These are phyloP conservation scores for Cheilosia impressa DNA, from an alignment of 2,888 invertebrate genomes.

Conservation along the genomic window DNA sequence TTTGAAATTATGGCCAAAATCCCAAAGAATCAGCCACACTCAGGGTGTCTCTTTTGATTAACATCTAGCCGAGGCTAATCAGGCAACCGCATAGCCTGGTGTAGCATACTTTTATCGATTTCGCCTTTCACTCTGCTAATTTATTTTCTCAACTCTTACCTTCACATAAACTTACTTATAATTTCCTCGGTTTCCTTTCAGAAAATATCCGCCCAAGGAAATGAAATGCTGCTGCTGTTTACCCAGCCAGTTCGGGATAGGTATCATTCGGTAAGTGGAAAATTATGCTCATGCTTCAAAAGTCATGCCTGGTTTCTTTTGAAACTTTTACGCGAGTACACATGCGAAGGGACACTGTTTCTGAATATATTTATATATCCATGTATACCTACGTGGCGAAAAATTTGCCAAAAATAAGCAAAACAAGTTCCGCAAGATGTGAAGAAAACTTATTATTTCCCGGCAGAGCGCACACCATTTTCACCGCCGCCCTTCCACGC, in stretches of 20 bases:
- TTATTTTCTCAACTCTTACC: no score
- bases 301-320: slow-evolving; percentile 10
- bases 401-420: not conserved
- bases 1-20: no score
- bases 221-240: not conserved
- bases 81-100: no score
- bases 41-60: no score
- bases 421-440: slow-evolving; percentile 1
- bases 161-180: no score
- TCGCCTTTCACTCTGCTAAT: no score
- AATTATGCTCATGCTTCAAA: slow-evolving; percentile 11
- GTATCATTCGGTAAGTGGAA: not conserved
- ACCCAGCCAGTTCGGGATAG: not conserved
- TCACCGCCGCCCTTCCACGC: not conserved
- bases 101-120: no score
- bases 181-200: not conserved
- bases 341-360: not conserved
- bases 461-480: not conserved
- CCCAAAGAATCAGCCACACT: no score
- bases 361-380: not conserved
- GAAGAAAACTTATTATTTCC: slow-evolving; percentile 26
- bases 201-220: not conserved
- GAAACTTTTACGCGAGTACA: not conserved
- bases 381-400: not conserved
- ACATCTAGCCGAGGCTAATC: no score